Evolutionary conservation across 1,140 invertebrate genomes (phyloP).

Genomic region (Trichomalopsis sarcophagae): DNA sequence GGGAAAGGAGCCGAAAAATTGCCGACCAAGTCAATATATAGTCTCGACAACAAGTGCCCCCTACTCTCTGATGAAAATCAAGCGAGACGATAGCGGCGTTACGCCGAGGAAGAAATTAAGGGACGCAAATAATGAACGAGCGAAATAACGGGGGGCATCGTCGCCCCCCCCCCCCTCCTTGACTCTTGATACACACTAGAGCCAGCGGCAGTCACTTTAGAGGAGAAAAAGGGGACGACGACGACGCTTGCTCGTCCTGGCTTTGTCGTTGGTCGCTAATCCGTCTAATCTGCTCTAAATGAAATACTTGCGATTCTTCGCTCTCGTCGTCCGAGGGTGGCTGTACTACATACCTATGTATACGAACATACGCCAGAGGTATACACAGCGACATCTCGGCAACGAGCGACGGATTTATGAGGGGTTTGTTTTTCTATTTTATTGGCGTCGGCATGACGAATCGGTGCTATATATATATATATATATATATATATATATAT

Average conservation of each 20-base stretch:
- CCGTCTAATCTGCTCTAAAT: slow-evolving; percentile 70
- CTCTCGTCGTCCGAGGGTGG: not conserved
- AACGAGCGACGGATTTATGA: not conserved
- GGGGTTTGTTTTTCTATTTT: slow-evolving; percentile 15
- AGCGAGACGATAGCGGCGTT: not conserved
- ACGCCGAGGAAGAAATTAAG: slow-evolving; percentile 46
- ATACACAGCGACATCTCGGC: no score
- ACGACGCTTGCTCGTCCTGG: not conserved
- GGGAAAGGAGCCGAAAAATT: slow-evolving; percentile 16
- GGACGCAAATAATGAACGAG: slow-evolving; percentile 49
- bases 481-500: slow-evolving; percentile 14
- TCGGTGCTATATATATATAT: not conserved
- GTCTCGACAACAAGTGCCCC: slow-evolving; percentile 17
- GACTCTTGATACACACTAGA: slow-evolving; percentile 45
- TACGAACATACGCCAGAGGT: not conserved
- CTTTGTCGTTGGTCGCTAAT: slow-evolving; percentile 63
- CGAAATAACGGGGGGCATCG: slow-evolving; percentile 27
- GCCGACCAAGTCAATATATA: slow-evolving; percentile 30
- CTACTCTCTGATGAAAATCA: not conserved
- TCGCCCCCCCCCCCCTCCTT: not conserved
- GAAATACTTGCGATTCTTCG: slow-evolving; percentile 69
- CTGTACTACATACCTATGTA: not conserved
- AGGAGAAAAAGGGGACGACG: slow-evolving; percentile 23
- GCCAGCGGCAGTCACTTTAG: slow-evolving; percentile 41
- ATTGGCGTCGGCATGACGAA: not conserved